phyloP scores from a whole-genome alignment of 2,888 invertebrate species.

The Diplazon laetatorius region DNA sequence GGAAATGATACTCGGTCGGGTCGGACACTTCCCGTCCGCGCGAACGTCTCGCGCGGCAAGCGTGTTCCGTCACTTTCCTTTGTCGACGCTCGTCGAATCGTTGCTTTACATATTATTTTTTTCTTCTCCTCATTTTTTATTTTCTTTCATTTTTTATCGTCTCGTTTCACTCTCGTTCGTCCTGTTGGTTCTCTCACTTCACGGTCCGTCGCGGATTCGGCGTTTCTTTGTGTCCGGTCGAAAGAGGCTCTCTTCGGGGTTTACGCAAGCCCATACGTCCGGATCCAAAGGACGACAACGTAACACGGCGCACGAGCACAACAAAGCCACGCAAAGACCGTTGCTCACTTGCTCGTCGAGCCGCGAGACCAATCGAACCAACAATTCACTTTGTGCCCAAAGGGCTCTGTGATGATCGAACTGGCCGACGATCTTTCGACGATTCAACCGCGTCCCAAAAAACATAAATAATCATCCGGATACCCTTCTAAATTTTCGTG shows the following conservation, averaged over 20 bases:
- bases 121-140: too few species aligned
- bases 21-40: slow-evolving; percentile 55
- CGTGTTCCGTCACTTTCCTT: slow-evolving; percentile 57
- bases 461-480: too few species aligned
- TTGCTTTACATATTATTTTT: slow-evolving; percentile 22
- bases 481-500: too few species aligned
- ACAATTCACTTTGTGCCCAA: slow-evolving; percentile 63
- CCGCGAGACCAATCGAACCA: slow-evolving; percentile 60
- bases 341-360: slow-evolving; percentile 61
- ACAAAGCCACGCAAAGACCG: slow-evolving; percentile 63
- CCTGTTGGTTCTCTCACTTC: slow-evolving; percentile 33
- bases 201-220: slow-evolving; percentile 57
- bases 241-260: slow-evolving; percentile 23
- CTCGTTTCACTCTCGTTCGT: slow-evolving; percentile 45
- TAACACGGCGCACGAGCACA: slow-evolving; percentile 48
- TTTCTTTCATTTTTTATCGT: too few species aligned
- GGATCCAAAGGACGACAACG: slow-evolving; percentile 27
- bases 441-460: slow-evolving; percentile 23
- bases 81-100: slow-evolving; percentile 42
- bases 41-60: slow-evolving; percentile 23
- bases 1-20: slow-evolving; percentile 57
- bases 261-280: slow-evolving; percentile 8
- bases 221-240: slow-evolving; percentile 57
- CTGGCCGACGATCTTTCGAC: too few species aligned
- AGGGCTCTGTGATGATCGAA: slow-evolving; percentile 63